Evolutionary conservation across 2,888 invertebrate species (phyloP), one percentile per base, ranked within the genome.

Genomic region (Trissolcus japonicus): DNA sequence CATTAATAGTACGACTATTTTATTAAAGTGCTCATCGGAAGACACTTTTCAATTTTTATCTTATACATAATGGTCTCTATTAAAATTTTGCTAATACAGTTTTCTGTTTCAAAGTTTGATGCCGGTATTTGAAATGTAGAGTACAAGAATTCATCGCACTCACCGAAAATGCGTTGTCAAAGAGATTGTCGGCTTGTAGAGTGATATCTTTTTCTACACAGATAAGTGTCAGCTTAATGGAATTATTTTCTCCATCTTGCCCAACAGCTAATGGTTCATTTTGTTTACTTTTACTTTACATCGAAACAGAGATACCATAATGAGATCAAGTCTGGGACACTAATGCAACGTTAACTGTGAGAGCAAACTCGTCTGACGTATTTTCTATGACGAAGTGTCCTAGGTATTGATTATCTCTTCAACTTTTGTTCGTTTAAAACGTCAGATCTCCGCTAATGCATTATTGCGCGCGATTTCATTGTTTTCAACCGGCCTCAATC

Each of bases 241-340:
- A 71, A 69, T 76, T 71, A 76, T 71, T 71, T 76, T 57, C 50
- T 50, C 54, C 40, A 40, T 54, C 54, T 2, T 46, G 55, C 60
- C 51, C 62, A 59, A 71, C 67, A 59, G 46, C 56, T 65, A 68
- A 76, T 59, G 57, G 55, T 67, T 72, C 59, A 59, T 67, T 72
- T 72, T 76, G 71, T 76, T 76, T 76, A 63, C 71, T 25, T 76
- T 76, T 55, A 76, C 76, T 76, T 76, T 67, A 67, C 72, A 72
- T 67, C 76, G 55, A 50, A 61, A 67, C 41, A 72, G 13, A 59
- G 59, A 72, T 72, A 72, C 72, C 62, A 54, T 67, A 71, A 67
- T 62, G 71, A 57, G 66, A 57, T 76, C 71, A 66, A 76, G 76
- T 71, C 66, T 66, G 56, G 60, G 61, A 56, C 67, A 66, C 53